Evolutionary conservation across 2,113 vertebrate species (phyloP), one percentile per base, ranked within the genome.

Genomic region (Sardina pilchardus): DNA sequence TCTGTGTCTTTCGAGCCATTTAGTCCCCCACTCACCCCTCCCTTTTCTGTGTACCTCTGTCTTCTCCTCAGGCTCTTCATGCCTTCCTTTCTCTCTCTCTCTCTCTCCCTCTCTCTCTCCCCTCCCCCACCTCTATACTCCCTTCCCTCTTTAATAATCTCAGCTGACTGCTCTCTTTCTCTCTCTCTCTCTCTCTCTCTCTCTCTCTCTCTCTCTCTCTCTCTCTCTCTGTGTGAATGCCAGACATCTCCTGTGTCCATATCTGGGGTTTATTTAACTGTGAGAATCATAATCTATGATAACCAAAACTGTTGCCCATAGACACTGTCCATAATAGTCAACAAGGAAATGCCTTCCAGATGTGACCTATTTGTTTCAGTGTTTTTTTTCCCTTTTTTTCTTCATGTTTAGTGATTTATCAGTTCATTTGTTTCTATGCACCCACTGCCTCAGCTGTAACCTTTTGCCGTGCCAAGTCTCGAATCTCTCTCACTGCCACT

Each of bases 161-260:
- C 67, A 75, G 67, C 67, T 75, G 67, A 75, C 67, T 82, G 19
- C 56, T 75, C 45, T 44, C 24, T 86, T 34, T 83, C 45, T 88
- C 83, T 63, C 75, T 82, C 48, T n/a, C 8, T 87, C 36, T 86
- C n/a, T 71, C 63, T 34, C 63, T 71, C 34, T 3, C 53, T 87
- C 50, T 30, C 56, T 26, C 19, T 81, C 81, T 85, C 85, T 87
- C 63, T 90, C 30, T 90, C 88, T 85, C 83, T 86, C 24, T 84
- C 21, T 50, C 42, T 82, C 50, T 34, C 26, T 34, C 26, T 1
- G 10, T 10, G 4, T 14, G 2, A 24, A 24, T 63, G 59, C 10
- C 67, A 75, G 36, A 75, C 67, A 34, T 75, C 67, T 75, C 67
- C 30, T 12, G 30, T 75, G 30, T 75, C 30, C 14, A 75, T 75